phyloP scores from a whole-genome alignment of 2,113 vertebrate species.

The Sinocyclocheilus grahami region DNA sequence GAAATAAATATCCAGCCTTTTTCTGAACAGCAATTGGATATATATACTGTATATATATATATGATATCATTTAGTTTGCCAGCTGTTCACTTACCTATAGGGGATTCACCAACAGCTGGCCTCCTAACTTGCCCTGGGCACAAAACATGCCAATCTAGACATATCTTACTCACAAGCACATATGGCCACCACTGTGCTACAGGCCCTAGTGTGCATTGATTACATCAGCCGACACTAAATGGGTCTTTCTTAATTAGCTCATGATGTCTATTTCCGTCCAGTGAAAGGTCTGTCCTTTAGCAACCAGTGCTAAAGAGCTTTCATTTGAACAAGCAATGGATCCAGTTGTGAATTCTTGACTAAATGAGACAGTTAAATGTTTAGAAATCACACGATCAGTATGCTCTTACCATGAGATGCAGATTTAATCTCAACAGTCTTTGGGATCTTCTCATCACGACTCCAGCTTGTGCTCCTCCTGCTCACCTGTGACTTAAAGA shows the following conservation, averaged over 20 bases:
- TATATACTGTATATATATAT: background rate
- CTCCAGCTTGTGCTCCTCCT: slow-evolving; percentile 89
- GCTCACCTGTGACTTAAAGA: slow-evolving; percentile 98
- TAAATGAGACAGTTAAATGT: background rate
- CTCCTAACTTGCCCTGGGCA: background rate
- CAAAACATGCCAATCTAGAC: slow-evolving; percentile 25
- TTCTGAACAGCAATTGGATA: slow-evolving; percentile 2
- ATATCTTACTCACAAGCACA: slow-evolving; percentile 13
- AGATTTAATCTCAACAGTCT: slow-evolving; percentile 94
- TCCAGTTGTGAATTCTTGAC: background rate
- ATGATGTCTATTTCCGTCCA: background rate
- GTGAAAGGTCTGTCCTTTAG: background rate
- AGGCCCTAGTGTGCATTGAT: background rate
- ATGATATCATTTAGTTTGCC: slow-evolving; percentile 18
- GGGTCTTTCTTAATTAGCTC: slow-evolving; percentile 1
- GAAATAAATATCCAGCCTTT: slow-evolving; percentile 5
- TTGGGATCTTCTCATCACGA: slow-evolving; percentile 94
- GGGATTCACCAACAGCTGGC: slow-evolving; percentile 23
- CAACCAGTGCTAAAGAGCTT: background rate
- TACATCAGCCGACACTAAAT: background rate
- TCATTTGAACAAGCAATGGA: no score
- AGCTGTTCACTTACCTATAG: slow-evolving; percentile 45
- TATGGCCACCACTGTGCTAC: background rate
- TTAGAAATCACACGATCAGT: background rate
- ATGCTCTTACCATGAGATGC: slow-evolving; percentile 88